phyloP scores from a whole-genome alignment of 2,113 vertebrate genomes.

The Heliornis fulica region DNA sequence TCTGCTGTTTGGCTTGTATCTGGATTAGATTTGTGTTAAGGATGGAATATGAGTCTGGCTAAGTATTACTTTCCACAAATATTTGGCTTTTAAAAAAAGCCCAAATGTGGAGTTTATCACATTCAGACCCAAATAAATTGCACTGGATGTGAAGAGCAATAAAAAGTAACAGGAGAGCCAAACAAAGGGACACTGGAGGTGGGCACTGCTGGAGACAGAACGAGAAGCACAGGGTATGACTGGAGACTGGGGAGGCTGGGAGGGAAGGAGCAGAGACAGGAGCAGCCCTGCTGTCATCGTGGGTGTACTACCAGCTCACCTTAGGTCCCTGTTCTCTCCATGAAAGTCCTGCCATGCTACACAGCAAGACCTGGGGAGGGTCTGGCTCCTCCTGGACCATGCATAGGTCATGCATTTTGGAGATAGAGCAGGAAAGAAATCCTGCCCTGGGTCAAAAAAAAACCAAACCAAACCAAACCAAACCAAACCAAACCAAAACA shows the following conservation, averaged over 20 bases:
- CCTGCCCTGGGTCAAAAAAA: too few species aligned
- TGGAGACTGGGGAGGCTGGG: neutral
- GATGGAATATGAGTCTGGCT: constrained; percentile 29
- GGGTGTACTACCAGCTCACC: neutral
- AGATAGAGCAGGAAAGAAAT: neutral
- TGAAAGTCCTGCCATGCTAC: neutral
- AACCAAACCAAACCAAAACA: too few species aligned
- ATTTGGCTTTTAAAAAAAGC: constrained; percentile 12
- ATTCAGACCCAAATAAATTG: constrained; percentile 32
- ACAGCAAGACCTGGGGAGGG: neutral
- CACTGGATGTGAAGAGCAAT: neutral
- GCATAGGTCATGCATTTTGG: neutral
- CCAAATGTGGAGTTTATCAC: constrained; percentile 47
- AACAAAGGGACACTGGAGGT: neutral
- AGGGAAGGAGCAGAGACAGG: neutral
- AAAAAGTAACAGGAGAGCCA: neutral
- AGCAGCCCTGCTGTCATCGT: neutral
- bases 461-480: too few species aligned
- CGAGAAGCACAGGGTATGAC: neutral
- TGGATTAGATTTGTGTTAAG: constrained; percentile 62
- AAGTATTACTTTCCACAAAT: constrained; percentile 55
- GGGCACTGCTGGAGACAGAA: fast-evolving
- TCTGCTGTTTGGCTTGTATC: constrained; percentile 34
- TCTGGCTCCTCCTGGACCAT: neutral
- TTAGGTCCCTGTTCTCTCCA: neutral